Base-by-base conservation (phyloP, 2,888 invertebrate species). In the Drosophila mettleri region DNA sequence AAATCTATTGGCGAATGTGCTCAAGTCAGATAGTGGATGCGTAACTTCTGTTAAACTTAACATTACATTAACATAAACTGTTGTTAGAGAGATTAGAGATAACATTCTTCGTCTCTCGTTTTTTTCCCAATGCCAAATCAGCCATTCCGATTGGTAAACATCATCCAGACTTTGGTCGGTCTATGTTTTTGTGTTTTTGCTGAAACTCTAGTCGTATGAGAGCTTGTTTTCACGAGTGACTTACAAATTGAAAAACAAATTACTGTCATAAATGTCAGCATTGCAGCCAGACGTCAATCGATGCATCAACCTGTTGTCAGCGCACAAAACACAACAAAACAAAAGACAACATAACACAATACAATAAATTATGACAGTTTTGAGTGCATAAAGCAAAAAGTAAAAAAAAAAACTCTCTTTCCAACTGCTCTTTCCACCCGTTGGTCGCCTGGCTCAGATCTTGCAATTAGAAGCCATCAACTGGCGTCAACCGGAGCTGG, bases 341-440 rank as follows among this genome's bases (percentile, higher is more conserved):
- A 62, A 68, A 75, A 65, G 20, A 36, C 41, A 61, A 72, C 58
- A 62, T 27, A 65, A 43, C 54, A 60, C 52, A 64, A 48, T 33
- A 69, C 69, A 75, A 87, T 82, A 81, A 87, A 75, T 88, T 88
- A 88, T 86, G 86, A 86, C 88, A 87, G 80, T 86, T 83, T 88
- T 58, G 62, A 83, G 76, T 77, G 64, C 62, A 75, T 78, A 75
- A 75, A 78, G 64, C 48, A 61, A 54, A 45, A 41, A 45, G 31
- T 14, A 39, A 43, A 52, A 49, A 41, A 58, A 54, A 58, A 34
- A 39, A 16, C 9, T 31, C 49, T 31, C 24, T 16, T 16, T 34
- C 24, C 34, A 22, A 6, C 34, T 49, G 20, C 39, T 31, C 39
- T 31, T 61, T 16, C 2, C 14, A 18, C 18, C 39, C 31, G 29